These are phyloP conservation scores for Kryptopterus vitreolus DNA, from an alignment of 2,797 vertebrate genomes.

Conservation along the genomic window DNA sequence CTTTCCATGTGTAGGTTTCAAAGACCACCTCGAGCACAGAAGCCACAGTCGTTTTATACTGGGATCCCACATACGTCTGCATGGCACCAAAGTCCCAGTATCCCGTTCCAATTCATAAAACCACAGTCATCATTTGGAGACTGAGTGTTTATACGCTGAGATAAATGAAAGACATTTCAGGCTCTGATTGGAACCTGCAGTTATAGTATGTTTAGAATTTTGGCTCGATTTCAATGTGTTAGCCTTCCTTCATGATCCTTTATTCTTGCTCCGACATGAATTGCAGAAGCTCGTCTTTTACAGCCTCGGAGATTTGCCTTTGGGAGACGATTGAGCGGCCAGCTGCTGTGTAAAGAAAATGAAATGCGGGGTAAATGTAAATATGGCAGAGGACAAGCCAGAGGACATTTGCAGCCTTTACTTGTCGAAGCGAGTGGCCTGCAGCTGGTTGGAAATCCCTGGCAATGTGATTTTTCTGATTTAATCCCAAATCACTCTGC, in stretches of 20 bases:
- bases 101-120: constrained; percentile 45
- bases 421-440: constrained; percentile 53
- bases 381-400: background rate
- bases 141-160: constrained; percentile 47
- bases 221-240: background rate
- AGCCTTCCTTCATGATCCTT: constrained; percentile 12
- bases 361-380: constrained; percentile 6
- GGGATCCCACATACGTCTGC: constrained; percentile 41
- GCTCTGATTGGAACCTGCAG: background rate
- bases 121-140: constrained; percentile 39
- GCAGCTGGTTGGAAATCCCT: constrained; percentile 87
- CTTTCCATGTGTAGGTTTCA: constrained; percentile 44
- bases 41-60: constrained; percentile 44
- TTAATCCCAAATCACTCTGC: constrained; percentile 86
- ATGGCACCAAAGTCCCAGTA: constrained; percentile 38
- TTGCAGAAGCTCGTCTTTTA: background rate
- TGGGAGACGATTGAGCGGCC: background rate
- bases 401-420: constrained; percentile 23
- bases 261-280: background rate
- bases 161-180: constrained; percentile 34
- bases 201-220: constrained; percentile 24
- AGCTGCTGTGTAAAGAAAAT: constrained; percentile 25
- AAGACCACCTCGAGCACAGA: constrained; percentile 36
- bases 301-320: constrained; percentile 1
- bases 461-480: constrained; percentile 87